Evolutionary conservation across 2,797 vertebrate genomes (phyloP).

Genomic region (Siniperca obscura): DNA sequence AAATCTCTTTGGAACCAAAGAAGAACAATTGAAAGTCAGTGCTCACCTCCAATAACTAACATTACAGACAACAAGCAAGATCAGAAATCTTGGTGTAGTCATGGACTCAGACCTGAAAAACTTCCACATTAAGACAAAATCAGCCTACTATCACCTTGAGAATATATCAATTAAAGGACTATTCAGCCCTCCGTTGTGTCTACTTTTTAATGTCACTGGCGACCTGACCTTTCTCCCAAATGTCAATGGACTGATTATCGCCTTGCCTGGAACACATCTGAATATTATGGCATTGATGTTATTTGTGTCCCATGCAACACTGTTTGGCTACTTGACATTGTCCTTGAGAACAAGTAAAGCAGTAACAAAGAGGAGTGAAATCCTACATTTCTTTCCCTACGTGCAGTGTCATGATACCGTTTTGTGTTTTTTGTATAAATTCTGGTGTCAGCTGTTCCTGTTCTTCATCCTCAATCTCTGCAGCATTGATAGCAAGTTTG

Average conservation of each 20-base stretch:
- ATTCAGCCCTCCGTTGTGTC: background rate
- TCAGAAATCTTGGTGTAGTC: no score
- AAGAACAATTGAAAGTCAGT: no score
- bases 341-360: slow-evolving; percentile 94
- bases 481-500: slow-evolving; percentile 87
- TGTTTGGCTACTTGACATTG: slow-evolving; percentile 93
- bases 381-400: no score
- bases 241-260: slow-evolving; percentile 89
- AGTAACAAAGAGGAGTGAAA: background rate
- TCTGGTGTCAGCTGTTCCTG: slow-evolving; percentile 10
- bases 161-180: no score
- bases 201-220: slow-evolving; percentile 9
- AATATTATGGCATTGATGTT: slow-evolving; percentile 78
- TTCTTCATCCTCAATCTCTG: slow-evolving; percentile 32
- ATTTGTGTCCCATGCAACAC: slow-evolving; percentile 85
- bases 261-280: slow-evolving; percentile 83
- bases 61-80: no score
- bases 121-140: no score
- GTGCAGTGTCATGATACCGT: background rate
- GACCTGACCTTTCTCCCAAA: slow-evolving; percentile 33
- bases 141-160: no score
- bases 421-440: background rate
- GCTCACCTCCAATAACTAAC: no score
- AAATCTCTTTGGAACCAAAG: no score
- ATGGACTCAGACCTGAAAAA: no score